These are phyloP conservation scores for Mirza zaza DNA, from an alignment of 2,113 vertebrate genomes.

Conservation along the genomic window DNA sequence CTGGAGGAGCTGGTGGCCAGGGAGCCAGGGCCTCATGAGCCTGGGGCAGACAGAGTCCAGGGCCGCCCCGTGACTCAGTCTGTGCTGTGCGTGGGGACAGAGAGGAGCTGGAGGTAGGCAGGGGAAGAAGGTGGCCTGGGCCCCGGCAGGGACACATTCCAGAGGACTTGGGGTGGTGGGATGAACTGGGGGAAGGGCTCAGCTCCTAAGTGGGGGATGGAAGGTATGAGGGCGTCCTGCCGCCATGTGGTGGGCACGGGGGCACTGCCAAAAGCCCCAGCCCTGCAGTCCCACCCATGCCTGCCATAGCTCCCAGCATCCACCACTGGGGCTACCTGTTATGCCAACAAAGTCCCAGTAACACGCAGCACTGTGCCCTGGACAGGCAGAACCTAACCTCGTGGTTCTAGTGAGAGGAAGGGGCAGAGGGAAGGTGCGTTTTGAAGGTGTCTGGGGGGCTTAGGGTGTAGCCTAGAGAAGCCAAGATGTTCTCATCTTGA, in stretches of 20 bases:
- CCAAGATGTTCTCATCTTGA: neutral
- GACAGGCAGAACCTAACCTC: neutral
- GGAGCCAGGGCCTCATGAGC: too few relatives aligned
- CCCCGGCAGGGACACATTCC: neutral
- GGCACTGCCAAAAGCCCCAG: neutral
- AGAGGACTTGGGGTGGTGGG: neutral
- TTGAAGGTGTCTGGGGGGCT: neutral
- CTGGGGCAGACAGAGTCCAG: neutral
- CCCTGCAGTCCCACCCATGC: neutral
- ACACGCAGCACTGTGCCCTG: neutral
- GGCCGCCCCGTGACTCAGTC: neutral
- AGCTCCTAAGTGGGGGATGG: too few relatives aligned
- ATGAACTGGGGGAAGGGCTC: too few relatives aligned
- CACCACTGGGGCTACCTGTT: neutral
- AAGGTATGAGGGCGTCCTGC: neutral
- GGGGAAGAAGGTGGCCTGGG: neutral
- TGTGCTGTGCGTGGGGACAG: too few relatives aligned
- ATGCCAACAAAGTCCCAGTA: neutral
- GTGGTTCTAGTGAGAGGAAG: neutral
- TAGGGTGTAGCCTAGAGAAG: neutral
- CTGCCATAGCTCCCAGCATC: too few relatives aligned
- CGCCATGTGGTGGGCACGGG: neutral
- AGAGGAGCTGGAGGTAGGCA: rapidly evolving
- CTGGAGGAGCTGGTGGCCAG: neutral
- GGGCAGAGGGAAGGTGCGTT: neutral